Evolutionary conservation across 2,113 vertebrate genomes (phyloP).

Genomic region (Cavia aperea): DNA sequence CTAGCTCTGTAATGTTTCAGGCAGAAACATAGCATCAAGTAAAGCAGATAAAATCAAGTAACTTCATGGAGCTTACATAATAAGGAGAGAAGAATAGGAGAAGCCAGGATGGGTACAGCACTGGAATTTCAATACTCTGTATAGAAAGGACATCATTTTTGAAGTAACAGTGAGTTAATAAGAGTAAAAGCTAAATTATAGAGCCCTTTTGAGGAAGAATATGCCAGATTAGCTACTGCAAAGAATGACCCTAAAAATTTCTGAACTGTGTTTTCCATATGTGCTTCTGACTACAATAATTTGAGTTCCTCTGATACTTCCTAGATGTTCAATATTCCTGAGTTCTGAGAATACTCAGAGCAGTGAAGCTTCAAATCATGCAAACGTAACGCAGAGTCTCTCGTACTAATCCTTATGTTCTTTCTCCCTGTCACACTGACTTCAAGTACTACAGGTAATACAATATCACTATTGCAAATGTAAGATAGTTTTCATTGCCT

Average conservation of each 20-base stretch:
- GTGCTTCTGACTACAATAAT: not conserved
- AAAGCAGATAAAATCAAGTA: not conserved
- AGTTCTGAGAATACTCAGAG: not conserved
- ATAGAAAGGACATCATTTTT: not conserved
- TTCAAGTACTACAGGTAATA: not conserved
- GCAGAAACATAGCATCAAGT: not conserved
- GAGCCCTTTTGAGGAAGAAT: not conserved
- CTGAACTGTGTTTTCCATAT: not conserved
- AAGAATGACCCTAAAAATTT: not conserved
- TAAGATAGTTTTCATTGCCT: not conserved
- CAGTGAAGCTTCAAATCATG: not conserved
- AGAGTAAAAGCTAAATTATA: not conserved
- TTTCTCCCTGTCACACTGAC: not conserved
- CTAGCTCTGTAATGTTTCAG: not conserved
- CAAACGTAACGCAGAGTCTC: rapidly evolving
- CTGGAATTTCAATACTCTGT: not conserved
- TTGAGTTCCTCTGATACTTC: not conserved
- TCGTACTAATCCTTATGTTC: not conserved
- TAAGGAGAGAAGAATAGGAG: not conserved
- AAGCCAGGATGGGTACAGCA: rapidly evolving
- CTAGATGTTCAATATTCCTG: rapidly evolving
- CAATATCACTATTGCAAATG: not conserved
- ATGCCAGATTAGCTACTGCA: not conserved
- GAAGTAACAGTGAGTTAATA: not conserved
- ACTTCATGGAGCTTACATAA: not conserved